Percentiles rank a stretch among this genome's conserved stretches.
phyloP scores from a whole-genome alignment of 92 coral and sea anemone species.

The Epizoanthus rinbou region DNA sequence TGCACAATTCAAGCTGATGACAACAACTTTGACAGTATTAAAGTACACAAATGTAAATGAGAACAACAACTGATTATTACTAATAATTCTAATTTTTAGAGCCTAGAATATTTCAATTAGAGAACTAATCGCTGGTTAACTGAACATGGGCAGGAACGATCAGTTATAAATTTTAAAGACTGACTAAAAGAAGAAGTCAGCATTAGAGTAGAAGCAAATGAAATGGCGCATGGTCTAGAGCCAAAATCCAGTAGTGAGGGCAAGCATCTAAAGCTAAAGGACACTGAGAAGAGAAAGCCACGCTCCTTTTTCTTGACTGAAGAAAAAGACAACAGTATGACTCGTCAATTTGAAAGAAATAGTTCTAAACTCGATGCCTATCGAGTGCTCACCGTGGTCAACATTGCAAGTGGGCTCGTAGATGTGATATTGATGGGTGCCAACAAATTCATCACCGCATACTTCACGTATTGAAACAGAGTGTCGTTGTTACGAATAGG shows the following conservation, averaged over 20 bases:
- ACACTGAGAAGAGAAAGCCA: conserved; percentile 1
- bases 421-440: too few relatives aligned
- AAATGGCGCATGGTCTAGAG: conserved; percentile 56
- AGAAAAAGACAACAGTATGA: neutral
- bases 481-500: too few relatives aligned
- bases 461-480: too few relatives aligned
- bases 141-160: conserved; percentile 54
- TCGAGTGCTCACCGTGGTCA: too few relatives aligned
- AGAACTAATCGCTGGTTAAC: conserved; percentile 57
- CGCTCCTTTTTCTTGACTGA: conserved; percentile 15
- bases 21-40: too few relatives aligned
- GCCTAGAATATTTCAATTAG: conserved; percentile 28
- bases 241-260: conserved; percentile 13
- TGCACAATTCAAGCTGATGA: too few relatives aligned
- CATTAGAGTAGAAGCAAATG: conserved; percentile 56
- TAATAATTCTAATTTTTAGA: too few relatives aligned
- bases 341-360: neutral
- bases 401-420: too few relatives aligned
- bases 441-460: too few relatives aligned
- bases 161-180: conserved; percentile 50
- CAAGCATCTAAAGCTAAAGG: conserved; percentile 1
- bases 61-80: too few relatives aligned
- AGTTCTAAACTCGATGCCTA: neutral
- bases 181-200: conserved; percentile 62
- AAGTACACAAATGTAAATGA: too few relatives aligned